Conservation (phyloP, 2,797 vertebrate genomes). For the Columba guinea region DNA sequence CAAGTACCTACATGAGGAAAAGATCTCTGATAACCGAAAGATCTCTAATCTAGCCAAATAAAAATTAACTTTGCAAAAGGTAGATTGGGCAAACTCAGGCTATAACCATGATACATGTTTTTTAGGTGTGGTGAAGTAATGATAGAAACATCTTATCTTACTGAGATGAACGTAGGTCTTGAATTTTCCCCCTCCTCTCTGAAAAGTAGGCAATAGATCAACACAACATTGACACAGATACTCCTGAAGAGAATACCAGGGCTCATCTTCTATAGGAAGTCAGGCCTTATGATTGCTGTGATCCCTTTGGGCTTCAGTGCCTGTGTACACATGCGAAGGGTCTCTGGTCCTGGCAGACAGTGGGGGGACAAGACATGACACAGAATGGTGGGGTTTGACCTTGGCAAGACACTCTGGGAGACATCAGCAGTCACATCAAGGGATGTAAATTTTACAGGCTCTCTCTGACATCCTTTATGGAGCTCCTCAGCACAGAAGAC, state of each 20-base stretch:
- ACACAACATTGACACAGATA: background rate
- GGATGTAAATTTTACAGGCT: background rate
- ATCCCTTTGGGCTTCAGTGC: background rate
- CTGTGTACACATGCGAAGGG: fast-evolving
- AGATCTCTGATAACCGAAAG: background rate
- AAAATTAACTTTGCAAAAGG: background rate
- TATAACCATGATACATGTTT: background rate
- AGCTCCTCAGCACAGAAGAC: background rate
- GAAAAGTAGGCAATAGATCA: background rate
- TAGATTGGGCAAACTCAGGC: background rate
- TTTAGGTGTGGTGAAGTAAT: background rate
- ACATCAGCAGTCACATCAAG: background rate
- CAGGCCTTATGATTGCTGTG: background rate
- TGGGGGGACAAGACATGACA: background rate
- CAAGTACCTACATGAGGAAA: background rate
- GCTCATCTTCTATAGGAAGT: background rate
- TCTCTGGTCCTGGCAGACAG: background rate
- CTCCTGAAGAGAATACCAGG: background rate
- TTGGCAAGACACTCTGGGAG: background rate
- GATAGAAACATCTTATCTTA: background rate
- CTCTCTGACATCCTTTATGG: background rate
- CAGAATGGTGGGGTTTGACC: background rate
- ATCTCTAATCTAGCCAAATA: background rate
- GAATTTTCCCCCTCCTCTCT: background rate
- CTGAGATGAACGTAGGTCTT: background rate